Evolutionary conservation across 2,797 vertebrate genomes (phyloP).

Genomic region (Podarcis siculus): DNA sequence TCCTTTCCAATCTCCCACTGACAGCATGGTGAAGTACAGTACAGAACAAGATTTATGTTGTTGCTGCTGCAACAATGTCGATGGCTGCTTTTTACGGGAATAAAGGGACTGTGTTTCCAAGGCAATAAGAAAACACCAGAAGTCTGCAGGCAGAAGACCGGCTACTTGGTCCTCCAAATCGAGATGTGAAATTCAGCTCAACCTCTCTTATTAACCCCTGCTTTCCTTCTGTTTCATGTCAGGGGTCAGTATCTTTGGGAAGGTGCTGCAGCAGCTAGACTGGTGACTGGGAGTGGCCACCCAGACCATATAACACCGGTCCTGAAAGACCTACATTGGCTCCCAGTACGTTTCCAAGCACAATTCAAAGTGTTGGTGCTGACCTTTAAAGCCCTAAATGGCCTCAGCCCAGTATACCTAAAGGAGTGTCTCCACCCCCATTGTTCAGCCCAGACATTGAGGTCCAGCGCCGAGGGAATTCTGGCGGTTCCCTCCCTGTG

Average conservation of each 20-base stretch:
- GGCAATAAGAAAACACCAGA: not conserved
- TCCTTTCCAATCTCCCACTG: rapidly evolving
- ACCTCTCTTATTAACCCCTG: not conserved
- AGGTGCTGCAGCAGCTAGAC: not conserved
- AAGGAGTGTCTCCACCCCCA: too few species aligned
- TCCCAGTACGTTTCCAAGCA: too few species aligned
- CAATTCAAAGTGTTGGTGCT: too few species aligned
- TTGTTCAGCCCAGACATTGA: too few species aligned
- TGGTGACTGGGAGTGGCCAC: too few species aligned
- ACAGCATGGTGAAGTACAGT: not conserved
- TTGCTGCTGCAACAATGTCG: not conserved
- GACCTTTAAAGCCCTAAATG: too few species aligned
- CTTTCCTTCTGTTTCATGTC: not conserved
- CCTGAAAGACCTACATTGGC: too few species aligned
- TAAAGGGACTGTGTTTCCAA: not conserved
- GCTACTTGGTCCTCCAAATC: not conserved
- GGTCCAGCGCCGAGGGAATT: too few species aligned
- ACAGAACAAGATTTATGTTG: rapidly evolving
- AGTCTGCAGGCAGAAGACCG: too few species aligned
- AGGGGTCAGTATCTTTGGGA: not conserved
- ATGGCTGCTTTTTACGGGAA: constrained; percentile 37
- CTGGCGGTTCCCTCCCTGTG: too few species aligned
- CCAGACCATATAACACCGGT: too few species aligned
- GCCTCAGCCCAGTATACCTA: too few species aligned
- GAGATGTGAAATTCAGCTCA: not conserved